Percentiles rank a stretch among this genome's conserved stretches.
Conservation (phyloP, 2,888 invertebrate genomes). For the Anorthoa munda region DNA sequence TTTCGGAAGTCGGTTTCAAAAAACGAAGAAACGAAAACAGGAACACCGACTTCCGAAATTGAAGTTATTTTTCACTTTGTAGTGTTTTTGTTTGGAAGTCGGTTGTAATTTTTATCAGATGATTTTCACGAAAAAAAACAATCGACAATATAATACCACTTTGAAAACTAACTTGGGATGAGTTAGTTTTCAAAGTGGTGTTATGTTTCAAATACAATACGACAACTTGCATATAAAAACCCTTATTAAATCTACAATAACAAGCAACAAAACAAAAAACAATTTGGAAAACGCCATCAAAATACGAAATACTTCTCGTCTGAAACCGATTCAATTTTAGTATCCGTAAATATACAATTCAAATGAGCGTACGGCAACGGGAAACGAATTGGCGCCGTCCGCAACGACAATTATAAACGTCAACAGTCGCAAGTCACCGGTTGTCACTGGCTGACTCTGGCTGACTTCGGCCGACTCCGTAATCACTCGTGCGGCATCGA, state of each 20-base stretch:
- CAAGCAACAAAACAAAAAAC: slow-evolving; percentile 1
- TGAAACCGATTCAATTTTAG: slow-evolving; percentile 51
- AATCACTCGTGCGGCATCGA: slow-evolving; percentile 53
- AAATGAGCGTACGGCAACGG: slow-evolving; percentile 53
- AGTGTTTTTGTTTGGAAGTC: too few species aligned
- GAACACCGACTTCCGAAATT: too few species aligned
- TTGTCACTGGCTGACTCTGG: not conserved
- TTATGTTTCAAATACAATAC: not conserved
- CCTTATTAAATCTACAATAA: not conserved
- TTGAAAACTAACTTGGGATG: too few species aligned
- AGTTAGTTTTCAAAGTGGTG: too few species aligned
- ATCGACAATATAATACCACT: not conserved
- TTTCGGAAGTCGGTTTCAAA: too few species aligned
- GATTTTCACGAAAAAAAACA: too few species aligned
- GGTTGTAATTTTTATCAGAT: too few species aligned
- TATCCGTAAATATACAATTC: slow-evolving; percentile 58
- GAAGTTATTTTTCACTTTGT: too few species aligned
- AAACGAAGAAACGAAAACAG: too few species aligned
- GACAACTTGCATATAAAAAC: not conserved
- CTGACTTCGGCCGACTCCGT: slow-evolving; percentile 39
- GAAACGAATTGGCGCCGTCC: slow-evolving; percentile 58
- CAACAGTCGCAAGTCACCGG: slow-evolving; percentile 62
- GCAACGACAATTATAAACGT: slow-evolving; percentile 61
- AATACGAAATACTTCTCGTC: slow-evolving; percentile 34
- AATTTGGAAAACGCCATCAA: slow-evolving; percentile 31